Evolutionary conservation across 2,888 invertebrate species (phyloP).

Genomic region (Stenodema calcarata): DNA sequence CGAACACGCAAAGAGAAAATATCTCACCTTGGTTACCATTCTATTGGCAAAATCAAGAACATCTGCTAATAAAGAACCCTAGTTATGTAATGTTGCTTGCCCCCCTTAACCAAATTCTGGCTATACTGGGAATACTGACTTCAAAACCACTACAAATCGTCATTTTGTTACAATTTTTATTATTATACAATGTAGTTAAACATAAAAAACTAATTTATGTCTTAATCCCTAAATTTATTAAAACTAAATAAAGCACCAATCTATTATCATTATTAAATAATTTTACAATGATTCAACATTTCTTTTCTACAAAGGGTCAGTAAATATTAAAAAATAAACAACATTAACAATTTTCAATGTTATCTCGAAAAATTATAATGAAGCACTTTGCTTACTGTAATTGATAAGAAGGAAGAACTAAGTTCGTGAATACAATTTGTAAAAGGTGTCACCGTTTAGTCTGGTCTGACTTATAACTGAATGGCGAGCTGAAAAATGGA

Average conservation of each 20-base stretch:
- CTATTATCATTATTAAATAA: constrained; percentile 1
- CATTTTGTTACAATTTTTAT: constrained; percentile 28
- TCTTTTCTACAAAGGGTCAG: background rate
- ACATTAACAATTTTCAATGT: background rate
- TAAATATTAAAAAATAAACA: constrained; percentile 12
- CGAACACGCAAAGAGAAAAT: too few relatives aligned
- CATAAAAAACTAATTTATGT: constrained; percentile 33
- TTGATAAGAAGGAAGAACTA: background rate
- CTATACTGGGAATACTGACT: too few relatives aligned
- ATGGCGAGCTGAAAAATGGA: background rate
- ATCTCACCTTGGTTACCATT: too few relatives aligned
- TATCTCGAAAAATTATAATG: background rate
- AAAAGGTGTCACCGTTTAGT: background rate
- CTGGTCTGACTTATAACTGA: background rate
- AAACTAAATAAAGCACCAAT: constrained; percentile 33
- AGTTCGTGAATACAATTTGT: background rate
- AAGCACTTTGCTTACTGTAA: background rate
- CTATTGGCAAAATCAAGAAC: too few relatives aligned
- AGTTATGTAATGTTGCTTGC: too few relatives aligned
- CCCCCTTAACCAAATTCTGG: too few relatives aligned
- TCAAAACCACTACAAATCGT: too few relatives aligned
- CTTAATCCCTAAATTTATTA: background rate
- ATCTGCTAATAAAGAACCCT: too few relatives aligned
- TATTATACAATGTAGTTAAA: constrained; percentile 28
- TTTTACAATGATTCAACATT: background rate